Base-by-base conservation (phyloP, 2,113 vertebrate genomes). In the Furnarius figulus region DNA sequence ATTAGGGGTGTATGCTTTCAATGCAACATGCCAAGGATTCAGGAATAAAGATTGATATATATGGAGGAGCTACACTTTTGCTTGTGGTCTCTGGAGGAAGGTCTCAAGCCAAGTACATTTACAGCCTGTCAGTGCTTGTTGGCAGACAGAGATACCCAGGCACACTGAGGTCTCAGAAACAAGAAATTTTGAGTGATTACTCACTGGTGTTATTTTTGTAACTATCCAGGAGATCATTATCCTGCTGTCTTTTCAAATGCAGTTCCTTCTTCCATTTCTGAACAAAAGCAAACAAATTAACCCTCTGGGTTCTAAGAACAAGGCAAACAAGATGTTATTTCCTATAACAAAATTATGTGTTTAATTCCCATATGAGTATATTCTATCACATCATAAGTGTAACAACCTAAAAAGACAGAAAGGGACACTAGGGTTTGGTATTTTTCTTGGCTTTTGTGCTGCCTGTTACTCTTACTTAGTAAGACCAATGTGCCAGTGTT, bases 271-370 rank as follows among this genome's bases (percentile, higher is more conserved):
- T 71, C 84, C 61, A 27, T 79, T 97, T 93, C 90, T 44, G 85
- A 92, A 72, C 37, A 81, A 94, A 93, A 93, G 8, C 22, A 78
- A 91, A 81, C 56, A 92, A 95, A 87, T 95, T 93, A 96, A 95
- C 40, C 39, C 27, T 52, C 14, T 74, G 91, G 56, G 75, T 50
- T 28, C 21, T 46, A 12, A 85, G 56, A 95, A 87, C 42, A 89
- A 93, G 28, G 47, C n/a, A 88, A 91, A 78, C 4, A 47, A 94
- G 85, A 82, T 66, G 27, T 44, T 90, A 47, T 90, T 92, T 55
- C 49, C 73, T 68, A 49, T 83, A 81, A 75, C 24, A 88, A 85
- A 49, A 44, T 83, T 44, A n/a, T 76, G 22, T 33, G 40, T 79
- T 88, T 87, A 95, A 95, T 93, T 63, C 71, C 87, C 42, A 53